phyloP scores from a whole-genome alignment of 2,113 vertebrate species.

The Nematolebias whitei region DNA sequence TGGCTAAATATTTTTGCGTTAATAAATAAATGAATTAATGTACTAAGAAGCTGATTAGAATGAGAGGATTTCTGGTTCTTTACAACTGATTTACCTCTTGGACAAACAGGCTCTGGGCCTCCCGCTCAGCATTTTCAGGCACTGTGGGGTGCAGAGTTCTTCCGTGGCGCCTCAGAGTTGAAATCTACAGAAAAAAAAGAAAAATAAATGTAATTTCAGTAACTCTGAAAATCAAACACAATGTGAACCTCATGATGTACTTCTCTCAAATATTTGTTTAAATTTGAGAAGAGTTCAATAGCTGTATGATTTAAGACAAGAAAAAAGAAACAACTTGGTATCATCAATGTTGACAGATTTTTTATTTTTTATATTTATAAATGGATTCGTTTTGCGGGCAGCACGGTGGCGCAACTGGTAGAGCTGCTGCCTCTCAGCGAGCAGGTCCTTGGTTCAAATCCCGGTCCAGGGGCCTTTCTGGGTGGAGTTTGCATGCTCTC shows the following conservation, averaged over 20 bases:
- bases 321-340: background rate
- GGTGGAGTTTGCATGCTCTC: too few relatives aligned
- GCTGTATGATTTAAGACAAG: background rate
- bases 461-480: too few relatives aligned
- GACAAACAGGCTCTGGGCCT: conserved; percentile 93
- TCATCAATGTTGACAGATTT: too few relatives aligned
- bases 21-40: background rate
- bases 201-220: conserved; percentile 5
- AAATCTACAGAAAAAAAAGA: conserved; percentile 80
- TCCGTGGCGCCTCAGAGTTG: conserved; percentile 86
- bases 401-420: too few relatives aligned
- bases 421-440: too few relatives aligned
- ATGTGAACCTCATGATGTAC: background rate
- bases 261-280: background rate
- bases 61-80: background rate
- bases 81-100: conserved; percentile 86
- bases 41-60: background rate
- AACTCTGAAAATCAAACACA: conserved; percentile 37
- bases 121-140: conserved; percentile 89
- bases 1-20: too few relatives aligned
- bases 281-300: background rate
- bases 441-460: too few relatives aligned
- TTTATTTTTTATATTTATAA: too few relatives aligned
- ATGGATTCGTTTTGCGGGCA: too few relatives aligned
- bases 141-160: conserved; percentile 89